Conservation (phyloP, 2,113 vertebrate genomes). For the Eclectus roratus region DNA sequence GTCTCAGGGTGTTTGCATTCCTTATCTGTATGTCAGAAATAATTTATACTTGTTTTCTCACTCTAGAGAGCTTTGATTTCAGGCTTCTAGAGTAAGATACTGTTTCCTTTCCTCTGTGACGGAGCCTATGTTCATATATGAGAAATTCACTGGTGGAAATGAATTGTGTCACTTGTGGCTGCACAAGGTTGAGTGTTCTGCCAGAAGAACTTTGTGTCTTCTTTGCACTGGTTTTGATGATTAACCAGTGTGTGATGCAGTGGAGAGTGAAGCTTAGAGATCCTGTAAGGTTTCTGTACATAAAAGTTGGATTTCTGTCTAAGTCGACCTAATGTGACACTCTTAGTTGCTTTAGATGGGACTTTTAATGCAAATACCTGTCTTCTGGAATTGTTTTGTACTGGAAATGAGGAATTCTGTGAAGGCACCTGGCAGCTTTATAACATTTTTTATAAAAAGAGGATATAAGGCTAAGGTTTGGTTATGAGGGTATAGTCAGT, state of each 20-base stretch:
- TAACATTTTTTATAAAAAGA: background rate
- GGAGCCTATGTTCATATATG: background rate
- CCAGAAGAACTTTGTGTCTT: background rate
- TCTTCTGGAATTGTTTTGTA: background rate
- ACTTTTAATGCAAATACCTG: background rate
- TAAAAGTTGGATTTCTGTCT: background rate
- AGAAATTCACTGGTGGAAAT: background rate
- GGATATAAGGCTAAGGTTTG: background rate
- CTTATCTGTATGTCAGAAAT: background rate
- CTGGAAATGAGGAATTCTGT: background rate
- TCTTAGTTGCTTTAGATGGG: background rate
- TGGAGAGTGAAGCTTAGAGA: background rate
- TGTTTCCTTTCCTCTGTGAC: background rate
- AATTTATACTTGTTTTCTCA: background rate
- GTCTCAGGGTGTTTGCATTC: background rate
- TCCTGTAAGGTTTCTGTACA: background rate
- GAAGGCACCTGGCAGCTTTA: background rate
- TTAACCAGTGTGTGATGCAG: background rate
- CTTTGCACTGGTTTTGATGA: background rate
- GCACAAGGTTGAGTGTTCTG: background rate
- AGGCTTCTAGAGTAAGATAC: background rate
- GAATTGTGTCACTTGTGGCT: background rate
- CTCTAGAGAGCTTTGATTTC: background rate
- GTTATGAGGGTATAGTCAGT: background rate
- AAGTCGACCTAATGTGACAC: background rate